phyloP scores from a whole-genome alignment of 2,797 vertebrate species.

The Brachyrhaphis roseni region DNA sequence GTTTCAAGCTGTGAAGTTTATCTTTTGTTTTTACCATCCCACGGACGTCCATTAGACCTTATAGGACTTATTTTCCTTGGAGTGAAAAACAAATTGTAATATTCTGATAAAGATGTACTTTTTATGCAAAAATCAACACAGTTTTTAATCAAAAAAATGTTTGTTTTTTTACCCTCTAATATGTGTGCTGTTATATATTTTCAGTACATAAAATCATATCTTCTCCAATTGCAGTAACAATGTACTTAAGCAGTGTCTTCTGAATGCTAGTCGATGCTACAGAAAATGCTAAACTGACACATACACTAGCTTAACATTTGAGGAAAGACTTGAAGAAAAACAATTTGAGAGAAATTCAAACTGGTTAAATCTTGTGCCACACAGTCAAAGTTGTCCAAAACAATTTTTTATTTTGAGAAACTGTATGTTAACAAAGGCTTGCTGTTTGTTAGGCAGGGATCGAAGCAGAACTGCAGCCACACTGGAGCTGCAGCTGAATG shows the following conservation, averaged over 20 bases:
- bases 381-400: neutral
- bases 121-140: neutral
- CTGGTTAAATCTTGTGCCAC: neutral
- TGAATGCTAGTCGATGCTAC: neutral
- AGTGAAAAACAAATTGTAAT: no score
- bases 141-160: neutral
- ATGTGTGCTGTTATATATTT: neutral
- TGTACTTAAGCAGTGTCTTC: neutral
- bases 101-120: neutral
- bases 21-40: no score
- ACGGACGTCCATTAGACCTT: no score
- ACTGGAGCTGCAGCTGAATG: neutral
- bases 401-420: neutral
- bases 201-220: neutral
- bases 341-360: neutral
- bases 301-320: neutral
- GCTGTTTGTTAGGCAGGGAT: neutral
- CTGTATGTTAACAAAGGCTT: neutral
- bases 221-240: neutral
- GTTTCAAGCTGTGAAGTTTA: no score
- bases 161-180: neutral
- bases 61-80: no score
- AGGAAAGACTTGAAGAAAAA: neutral
- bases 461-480: neutral
- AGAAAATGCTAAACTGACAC: neutral